Evolutionary conservation across 1,140 invertebrate species (phyloP).

Genomic region (Trichonephila clavipes): DNA sequence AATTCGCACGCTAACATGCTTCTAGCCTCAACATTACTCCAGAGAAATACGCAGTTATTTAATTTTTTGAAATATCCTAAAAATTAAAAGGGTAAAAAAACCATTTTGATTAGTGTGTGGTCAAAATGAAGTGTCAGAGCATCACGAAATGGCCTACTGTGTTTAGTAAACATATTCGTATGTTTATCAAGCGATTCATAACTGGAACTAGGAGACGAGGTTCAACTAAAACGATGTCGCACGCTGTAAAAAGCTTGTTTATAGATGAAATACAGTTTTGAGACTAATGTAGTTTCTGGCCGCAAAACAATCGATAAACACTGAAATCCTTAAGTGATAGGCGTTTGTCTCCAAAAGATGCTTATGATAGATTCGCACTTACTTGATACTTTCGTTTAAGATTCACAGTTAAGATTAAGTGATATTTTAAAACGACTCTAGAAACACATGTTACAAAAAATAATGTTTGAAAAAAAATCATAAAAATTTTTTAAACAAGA

Average conservation of each 20-base stretch:
- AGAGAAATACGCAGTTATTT: neutral
- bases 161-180: neutral
- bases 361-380: too few relatives aligned
- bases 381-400: too few relatives aligned
- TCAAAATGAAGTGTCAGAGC: neutral
- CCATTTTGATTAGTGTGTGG: neutral
- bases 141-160: neutral
- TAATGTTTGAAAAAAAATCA: too few relatives aligned
- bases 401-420: too few relatives aligned
- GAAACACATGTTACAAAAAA: too few relatives aligned
- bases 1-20: slow-evolving; percentile 17
- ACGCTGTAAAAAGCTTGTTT: neutral
- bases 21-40: neutral
- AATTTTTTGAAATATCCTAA: neutral
- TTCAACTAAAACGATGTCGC: neutral
- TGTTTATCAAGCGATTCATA: neutral
- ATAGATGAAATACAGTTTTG: neutral
- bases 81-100: neutral
- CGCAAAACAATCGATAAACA: neutral
- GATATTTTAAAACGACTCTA: too few relatives aligned
- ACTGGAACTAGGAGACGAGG: neutral
- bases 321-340: too few relatives aligned
- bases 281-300: neutral
- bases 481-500: too few relatives aligned
- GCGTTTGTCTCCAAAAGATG: too few relatives aligned